Evolutionary conservation across 2,113 vertebrate species (phyloP), one percentile per base, ranked within the genome.

Genomic region (Cololabis saira): DNA sequence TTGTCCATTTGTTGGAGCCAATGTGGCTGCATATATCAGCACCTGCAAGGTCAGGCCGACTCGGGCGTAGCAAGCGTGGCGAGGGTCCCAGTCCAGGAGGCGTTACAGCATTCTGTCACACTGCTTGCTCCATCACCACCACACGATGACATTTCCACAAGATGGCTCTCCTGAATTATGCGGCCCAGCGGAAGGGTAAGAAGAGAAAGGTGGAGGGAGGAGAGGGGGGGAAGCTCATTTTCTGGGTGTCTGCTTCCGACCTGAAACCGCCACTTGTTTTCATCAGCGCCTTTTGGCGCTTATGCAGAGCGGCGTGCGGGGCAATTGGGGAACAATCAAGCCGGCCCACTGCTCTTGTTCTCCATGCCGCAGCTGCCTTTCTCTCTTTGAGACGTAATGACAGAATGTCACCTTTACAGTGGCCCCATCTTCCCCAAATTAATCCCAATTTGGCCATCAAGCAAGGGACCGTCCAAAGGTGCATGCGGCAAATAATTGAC

Each of bases 221-320:
- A 51, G 18, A 40, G 74, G 66, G 64, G 50, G 40, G 49, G 68
- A 61, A 85, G 84, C 89, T 92, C 87, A 91, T 92, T 88, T 90
- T 90, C 87, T 91, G 85, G 85, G 87, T 88, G 83, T 89, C 88
- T 91, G 87, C 86, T 64, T 81, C 73, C 69, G 80, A 90, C 91
- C 91, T 84, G 83, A 91, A 92, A 85, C 81, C 81, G 48, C 81
- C 82, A 90, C 91, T 91, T 90, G 87, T 92, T 91, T 92, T 90
- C 89, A 91, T 89, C 89, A 87, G 72, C 45, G 58, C 80, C 75
- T 85, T 80, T 88, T 83, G 76, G 86, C 77, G 74, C 79, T 90
- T 89, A 91, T 90, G 86, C 88, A 90, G 90, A 91, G 82, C 42
- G 76, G 66, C 71, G 73, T 33, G 47, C 22, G 10, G 80, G 54